phyloP scores from a whole-genome alignment of 2,888 invertebrate genomes.

The Acronicta leporina region DNA sequence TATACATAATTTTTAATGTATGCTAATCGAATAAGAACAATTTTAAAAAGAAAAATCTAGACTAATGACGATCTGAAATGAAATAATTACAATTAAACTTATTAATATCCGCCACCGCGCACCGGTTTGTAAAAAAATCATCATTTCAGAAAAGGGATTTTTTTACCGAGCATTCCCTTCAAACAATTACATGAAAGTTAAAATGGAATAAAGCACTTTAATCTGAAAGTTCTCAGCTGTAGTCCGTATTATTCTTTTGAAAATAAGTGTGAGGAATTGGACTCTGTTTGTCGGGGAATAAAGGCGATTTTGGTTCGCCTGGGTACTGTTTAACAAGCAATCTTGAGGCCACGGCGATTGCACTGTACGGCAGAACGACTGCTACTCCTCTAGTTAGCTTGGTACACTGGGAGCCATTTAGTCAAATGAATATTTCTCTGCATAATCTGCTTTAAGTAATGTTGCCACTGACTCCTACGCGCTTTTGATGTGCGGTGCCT shows the following conservation, averaged over 20 bases:
- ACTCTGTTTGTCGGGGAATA: conserved; percentile 35
- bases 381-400: conserved; percentile 52
- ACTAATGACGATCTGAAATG: too few relatives aligned
- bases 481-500: conserved; percentile 15
- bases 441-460: conserved; percentile 23
- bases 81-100: too few relatives aligned
- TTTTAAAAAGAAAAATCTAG: too few relatives aligned
- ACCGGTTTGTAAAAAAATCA: too few relatives aligned
- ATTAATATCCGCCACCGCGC: too few relatives aligned
- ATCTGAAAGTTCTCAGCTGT: conserved; percentile 63
- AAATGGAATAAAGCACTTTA: conserved; percentile 69
- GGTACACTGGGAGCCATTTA: conserved; percentile 50
- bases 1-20: too few relatives aligned
- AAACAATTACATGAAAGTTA: conserved; percentile 65
- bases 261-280: conserved; percentile 24
- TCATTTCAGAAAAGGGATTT: neutral
- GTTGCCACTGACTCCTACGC: conserved; percentile 14
- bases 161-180: conserved; percentile 37
- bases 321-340: conserved; percentile 62
- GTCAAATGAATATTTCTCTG: conserved; percentile 50
- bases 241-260: conserved; percentile 59
- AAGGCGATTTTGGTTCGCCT: conserved; percentile 45
- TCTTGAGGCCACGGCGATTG: conserved; percentile 63
- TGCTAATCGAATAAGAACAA: too few relatives aligned
- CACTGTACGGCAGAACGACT: conserved; percentile 55